Conservation (phyloP, 2,888 invertebrate species). For the Cantharis rufa region DNA sequence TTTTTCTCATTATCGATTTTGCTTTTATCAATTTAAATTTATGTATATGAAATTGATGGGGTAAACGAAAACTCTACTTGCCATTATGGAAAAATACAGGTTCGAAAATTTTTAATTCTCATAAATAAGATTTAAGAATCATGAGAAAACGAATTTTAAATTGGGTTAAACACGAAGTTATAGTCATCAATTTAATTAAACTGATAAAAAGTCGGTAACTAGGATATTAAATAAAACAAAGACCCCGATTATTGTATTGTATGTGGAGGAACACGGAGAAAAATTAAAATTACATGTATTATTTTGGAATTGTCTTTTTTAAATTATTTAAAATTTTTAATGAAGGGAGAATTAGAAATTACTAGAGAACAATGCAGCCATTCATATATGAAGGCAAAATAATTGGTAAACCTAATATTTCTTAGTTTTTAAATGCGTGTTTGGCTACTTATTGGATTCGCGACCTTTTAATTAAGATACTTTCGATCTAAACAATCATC, state of each 20-base stretch:
- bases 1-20: not conserved
- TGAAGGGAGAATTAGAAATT: not conserved
- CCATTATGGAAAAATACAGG: not conserved
- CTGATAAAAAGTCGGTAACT: not conserved
- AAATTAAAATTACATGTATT: not conserved
- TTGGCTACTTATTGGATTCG: not conserved
- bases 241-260: not conserved
- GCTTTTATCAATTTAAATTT: not conserved
- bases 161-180: not conserved
- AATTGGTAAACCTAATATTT: not conserved
- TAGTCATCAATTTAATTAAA: not conserved
- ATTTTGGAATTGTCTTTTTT: not conserved
- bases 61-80: not conserved
- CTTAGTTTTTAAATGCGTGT: too few species aligned
- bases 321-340: not conserved
- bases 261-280: not conserved
- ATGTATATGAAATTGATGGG: not conserved
- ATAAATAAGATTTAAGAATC: not conserved
- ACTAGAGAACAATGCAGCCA: not conserved
- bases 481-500: not conserved
- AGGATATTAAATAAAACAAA: not conserved
- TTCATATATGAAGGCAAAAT: not conserved
- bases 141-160: not conserved
- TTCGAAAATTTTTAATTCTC: not conserved
- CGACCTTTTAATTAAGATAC: not conserved